Evolutionary conservation across 2,888 invertebrate species (phyloP).

Genomic region (Meloe dianella): DNA sequence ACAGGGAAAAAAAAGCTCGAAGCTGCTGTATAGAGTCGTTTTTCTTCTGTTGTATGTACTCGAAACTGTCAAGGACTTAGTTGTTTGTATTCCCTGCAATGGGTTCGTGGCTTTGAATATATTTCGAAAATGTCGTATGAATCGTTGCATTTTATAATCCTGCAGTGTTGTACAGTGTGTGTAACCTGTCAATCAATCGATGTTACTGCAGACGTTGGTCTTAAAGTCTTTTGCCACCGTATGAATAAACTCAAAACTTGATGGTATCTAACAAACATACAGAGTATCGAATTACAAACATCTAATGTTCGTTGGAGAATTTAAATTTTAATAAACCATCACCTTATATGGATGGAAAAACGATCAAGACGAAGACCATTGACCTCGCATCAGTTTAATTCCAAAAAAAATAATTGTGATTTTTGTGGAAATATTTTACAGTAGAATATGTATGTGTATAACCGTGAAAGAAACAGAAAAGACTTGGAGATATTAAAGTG

Average conservation of each 20-base stretch:
- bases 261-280: constrained; percentile 25
- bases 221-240: constrained; percentile 28
- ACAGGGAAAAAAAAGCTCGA: not conserved
- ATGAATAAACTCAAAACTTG: constrained; percentile 35
- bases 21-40: not conserved
- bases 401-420: constrained; percentile 26
- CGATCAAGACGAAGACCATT: constrained; percentile 15
- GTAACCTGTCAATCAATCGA: constrained; percentile 25
- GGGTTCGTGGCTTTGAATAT: not conserved
- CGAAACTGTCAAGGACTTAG: constrained; percentile 4
- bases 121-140: constrained; percentile 8
- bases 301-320: constrained; percentile 15
- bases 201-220: constrained; percentile 29
- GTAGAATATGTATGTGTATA: constrained; percentile 14
- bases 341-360: constrained; percentile 23
- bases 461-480: constrained; percentile 31
- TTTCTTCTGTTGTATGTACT: not conserved
- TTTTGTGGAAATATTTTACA: constrained; percentile 19
- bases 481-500: constrained; percentile 43
- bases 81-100: constrained; percentile 3
- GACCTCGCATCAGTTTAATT: constrained; percentile 18
- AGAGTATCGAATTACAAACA: constrained; percentile 23
- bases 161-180: constrained; percentile 20
- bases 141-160: constrained; percentile 22
- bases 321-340: constrained; percentile 24